Evolutionary conservation across 2,113 vertebrate species (phyloP), one percentile per base, ranked within the genome.

Genomic region (Heteronetta atricapilla): DNA sequence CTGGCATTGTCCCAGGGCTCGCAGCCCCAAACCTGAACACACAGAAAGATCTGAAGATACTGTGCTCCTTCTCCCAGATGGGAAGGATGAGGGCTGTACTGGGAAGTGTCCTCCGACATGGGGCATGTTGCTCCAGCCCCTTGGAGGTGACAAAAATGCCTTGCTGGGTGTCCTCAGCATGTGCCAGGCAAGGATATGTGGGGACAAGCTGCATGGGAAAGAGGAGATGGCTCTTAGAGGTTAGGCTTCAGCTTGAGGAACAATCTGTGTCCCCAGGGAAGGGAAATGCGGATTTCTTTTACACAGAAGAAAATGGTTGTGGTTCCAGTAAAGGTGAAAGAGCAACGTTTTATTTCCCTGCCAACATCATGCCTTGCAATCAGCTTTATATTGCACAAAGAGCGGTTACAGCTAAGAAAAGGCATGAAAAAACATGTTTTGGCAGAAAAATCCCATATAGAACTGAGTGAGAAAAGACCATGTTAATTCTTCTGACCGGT

Each of bases 221-320:
- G 38, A 56, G 2, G 25, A 46, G 3, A 12, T 0, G 3, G 16
- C 23, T 59, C 14, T 58, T 0, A 0, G 29, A 56, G 17, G 2
- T 42, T 75, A 79, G 50, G 23, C 72, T 84, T 84, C 56, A 19
- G 19, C 40, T 56, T 52, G 40, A 50, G 26, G 59, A 75, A 18
- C 0, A 1, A 31, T 23, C 46, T 46, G 33, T 15, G n/a, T 63
- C n/a, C 38, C 50, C 63, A 64, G n/a, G 44, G 63, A 60, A 60
- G 34, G 34, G 50, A 75, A 86, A 82, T 23, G 38, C n/a, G 79
- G 46, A 36, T 25, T 77, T 69, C 28, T 64, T 40, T 82, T 69
- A 94, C 86, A 56, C 2, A 3, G 52, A 88, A 81, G 18, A 83
- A 94, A 74, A 53, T 4, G 0, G 7, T 58, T 70, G 70, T 73